phyloP scores from a whole-genome alignment of 2,888 invertebrate genomes.

The Drosophila mercatorum region DNA sequence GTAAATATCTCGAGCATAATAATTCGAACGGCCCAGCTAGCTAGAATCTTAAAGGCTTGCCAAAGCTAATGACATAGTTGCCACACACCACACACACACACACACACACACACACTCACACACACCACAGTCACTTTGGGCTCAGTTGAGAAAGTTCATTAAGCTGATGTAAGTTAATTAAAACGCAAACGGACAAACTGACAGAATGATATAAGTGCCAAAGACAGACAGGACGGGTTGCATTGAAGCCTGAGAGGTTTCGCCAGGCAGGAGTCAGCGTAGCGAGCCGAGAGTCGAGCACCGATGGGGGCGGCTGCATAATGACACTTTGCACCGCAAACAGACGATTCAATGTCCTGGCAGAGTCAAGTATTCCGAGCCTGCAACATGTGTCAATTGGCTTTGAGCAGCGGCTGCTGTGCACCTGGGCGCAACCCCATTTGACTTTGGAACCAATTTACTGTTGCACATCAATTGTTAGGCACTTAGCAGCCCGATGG shows the following conservation, averaged over 20 bases:
- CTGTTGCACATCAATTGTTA: conserved; percentile 16
- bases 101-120: not conserved
- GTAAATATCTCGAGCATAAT: not conserved
- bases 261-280: not conserved
- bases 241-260: not conserved
- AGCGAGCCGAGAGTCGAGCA: not conserved
- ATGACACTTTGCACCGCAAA: conserved; percentile 61
- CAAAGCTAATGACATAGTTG: conserved; percentile 11
- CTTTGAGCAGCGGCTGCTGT: conserved; percentile 28
- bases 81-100: not conserved
- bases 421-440: not conserved
- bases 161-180: conserved; percentile 69
- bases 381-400: conserved; percentile 70
- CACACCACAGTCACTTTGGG: conserved; percentile 3
- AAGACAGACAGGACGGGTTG: conserved; percentile 28
- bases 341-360: conserved; percentile 21
- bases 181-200: conserved; percentile 58
- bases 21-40: not conserved
- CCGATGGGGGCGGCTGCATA: conserved; percentile 29
- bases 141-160: conserved; percentile 54
- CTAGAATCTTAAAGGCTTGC: conserved; percentile 1
- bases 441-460: conserved; percentile 6
- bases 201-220: conserved; percentile 59
- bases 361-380: conserved; percentile 25
- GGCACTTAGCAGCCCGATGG: not conserved